Conservation (phyloP, 30 jellyfish, hydroid and myxozoan species). For the Chrysaora quinquecirrha region DNA sequence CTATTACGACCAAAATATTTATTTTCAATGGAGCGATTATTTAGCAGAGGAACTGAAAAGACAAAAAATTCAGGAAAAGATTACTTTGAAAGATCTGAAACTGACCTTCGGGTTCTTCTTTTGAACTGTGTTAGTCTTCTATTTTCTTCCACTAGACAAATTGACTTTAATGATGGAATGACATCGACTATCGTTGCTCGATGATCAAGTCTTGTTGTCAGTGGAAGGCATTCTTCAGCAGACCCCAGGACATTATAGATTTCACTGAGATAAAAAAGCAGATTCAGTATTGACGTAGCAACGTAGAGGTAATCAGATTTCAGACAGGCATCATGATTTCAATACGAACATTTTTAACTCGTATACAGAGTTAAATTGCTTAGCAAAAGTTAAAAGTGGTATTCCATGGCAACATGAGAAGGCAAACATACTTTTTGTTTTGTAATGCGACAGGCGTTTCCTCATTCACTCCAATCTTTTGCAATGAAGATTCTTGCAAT, state of each 20-base stretch:
- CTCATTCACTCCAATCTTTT: background rate
- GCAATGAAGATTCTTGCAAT: background rate
- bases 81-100: too few species aligned
- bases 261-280: background rate
- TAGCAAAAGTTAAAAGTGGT: background rate
- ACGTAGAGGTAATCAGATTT: background rate
- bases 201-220: constrained; percentile 31
- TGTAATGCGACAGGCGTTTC: too few species aligned
- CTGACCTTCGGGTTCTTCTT: constrained; percentile 67
- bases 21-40: too few species aligned
- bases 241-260: background rate
- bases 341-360: background rate
- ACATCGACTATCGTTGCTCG: constrained; percentile 39
- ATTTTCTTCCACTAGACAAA: constrained; percentile 65
- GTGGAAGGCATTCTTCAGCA: constrained; percentile 29
- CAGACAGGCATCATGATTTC: background rate
- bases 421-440: background rate
- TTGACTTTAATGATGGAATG: constrained; percentile 38
- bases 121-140: constrained; percentile 39
- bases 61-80: too few species aligned
- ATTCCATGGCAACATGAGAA: background rate
- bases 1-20: too few species aligned
- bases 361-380: background rate
- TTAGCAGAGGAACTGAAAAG: too few species aligned
- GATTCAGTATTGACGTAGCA: background rate